phyloP scores from a whole-genome alignment of 2,797 vertebrate species.

The Gastrophryne carolinensis region DNA sequence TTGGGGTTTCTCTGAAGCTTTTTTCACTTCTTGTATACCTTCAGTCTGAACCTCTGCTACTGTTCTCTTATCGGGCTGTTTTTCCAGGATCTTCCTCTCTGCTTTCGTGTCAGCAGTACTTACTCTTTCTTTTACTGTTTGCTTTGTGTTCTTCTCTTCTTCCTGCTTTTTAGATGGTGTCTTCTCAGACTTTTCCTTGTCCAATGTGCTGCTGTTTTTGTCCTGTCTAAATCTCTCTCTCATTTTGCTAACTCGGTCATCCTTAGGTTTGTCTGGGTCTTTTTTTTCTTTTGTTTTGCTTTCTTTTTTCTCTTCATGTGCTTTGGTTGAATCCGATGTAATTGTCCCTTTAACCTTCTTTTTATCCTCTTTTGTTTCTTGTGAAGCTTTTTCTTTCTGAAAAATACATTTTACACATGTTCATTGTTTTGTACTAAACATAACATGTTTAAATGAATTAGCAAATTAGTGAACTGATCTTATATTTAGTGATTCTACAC shows the following conservation, averaged over 20 bases:
- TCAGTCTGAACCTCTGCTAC: conserved; percentile 32
- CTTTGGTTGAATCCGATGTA: conserved; percentile 55
- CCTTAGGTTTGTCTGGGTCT: conserved; percentile 58
- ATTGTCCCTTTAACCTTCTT: conserved; percentile 59
- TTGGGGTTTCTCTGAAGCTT: background rate
- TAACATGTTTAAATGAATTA: background rate
- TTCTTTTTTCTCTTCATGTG: conserved; percentile 63
- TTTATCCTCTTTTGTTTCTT: conserved; percentile 60
- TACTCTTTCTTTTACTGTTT: conserved; percentile 6
- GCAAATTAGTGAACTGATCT: no score
- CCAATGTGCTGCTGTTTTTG: conserved; percentile 58
- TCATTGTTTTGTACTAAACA: background rate
- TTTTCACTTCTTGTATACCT: conserved; percentile 40
- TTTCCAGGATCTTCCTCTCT: conserved; percentile 55
- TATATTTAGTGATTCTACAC: no score
- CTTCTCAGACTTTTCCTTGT: conserved; percentile 71
- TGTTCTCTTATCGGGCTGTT: conserved; percentile 52
- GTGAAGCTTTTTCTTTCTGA: conserved; percentile 63
- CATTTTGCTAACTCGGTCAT: conserved; percentile 61
- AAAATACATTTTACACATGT: conserved; percentile 19
- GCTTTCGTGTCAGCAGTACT: conserved; percentile 39
- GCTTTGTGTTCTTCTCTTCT: conserved; percentile 45
- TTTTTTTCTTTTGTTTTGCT: conserved; percentile 70
- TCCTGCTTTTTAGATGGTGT: conserved; percentile 64
- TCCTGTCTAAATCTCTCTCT: conserved; percentile 69